Evolutionary conservation across 2,888 invertebrate genomes (phyloP), one percentile per base, ranked within the genome.

Genomic region (Biston stratarius): DNA sequence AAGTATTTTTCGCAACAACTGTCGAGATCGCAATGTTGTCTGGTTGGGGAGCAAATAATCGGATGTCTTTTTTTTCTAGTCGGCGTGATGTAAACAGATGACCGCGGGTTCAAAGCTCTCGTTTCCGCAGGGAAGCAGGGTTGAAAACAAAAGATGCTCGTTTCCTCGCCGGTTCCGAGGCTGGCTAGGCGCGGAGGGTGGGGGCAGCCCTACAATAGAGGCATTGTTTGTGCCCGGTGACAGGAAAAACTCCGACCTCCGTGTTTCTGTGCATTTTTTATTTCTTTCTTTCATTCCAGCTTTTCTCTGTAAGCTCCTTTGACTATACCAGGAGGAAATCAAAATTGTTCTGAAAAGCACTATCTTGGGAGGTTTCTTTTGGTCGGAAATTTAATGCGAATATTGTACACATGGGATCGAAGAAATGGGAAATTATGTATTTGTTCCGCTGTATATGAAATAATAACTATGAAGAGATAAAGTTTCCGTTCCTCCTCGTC

Each of bases 181-280:
- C 75, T 74, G 75, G 72, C 75, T 77, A 76, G 72, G 71, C 72
- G 76, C 74, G 62, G 75, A 77, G 77, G 77, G 76, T 77, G 66
- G 78, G 75, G 75, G 76, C 77, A 78, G 78, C 76, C 78, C 83
- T 84, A 94, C 92, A 92, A 92, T 92, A 79, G 89, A 86, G 83
- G 85, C 88, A 93, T 94, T 94, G 94, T 94, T 93, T 93, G 91
- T 92, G 88, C 89, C 89, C 92, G 92, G 92, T 92, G 93, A 92
- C 93, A 92, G 93, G 93, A 93, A 93, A 94, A 94, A 92, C 94
- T 92, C 91, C 92, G 88, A 93, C 93, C 93, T 91, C 93, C 89
- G 91, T 92, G 92, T 92, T 92, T 90, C 92, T 91, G 88, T 91
- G 91, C 90, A 90, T 91, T 92, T 92, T 93, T 93, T 92, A 91